A percentile compares a stretch with the other conserved stretches of the same genome.
Evolutionary conservation across 2,888 invertebrate genomes (phyloP).

Genomic region (Arctia plantaginis): DNA sequence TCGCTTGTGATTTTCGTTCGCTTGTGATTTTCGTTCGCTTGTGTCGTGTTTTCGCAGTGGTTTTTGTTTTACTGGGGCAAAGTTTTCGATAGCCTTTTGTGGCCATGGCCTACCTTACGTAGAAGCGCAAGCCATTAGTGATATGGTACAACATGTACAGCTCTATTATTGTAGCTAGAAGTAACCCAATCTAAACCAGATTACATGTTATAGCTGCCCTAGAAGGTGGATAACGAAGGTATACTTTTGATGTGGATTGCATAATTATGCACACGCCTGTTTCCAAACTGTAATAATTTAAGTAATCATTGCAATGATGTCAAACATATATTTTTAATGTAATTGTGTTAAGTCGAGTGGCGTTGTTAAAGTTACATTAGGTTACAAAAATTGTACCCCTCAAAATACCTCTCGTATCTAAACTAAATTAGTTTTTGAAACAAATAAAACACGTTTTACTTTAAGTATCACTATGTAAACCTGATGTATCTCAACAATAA

Average conservation of each 20-base stretch:
- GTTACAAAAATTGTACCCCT: not conserved
- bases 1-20: too few relatives aligned
- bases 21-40: not conserved
- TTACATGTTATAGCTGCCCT: not conserved
- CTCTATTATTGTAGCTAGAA: not conserved
- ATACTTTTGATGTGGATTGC: not conserved
- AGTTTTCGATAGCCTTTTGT: not conserved
- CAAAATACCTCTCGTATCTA: not conserved
- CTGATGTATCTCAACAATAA: slow-evolving; percentile 14
- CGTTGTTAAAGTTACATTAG: not conserved
- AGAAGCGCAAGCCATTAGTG: not conserved
- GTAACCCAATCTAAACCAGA: not conserved
- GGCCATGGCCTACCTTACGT: not conserved
- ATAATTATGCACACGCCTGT: not conserved
- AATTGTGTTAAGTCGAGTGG: too few relatives aligned
- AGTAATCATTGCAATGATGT: not conserved
- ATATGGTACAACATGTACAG: not conserved
- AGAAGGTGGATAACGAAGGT: not conserved
- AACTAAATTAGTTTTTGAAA: not conserved
- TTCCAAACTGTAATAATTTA: too few relatives aligned
- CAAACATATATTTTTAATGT: not conserved
- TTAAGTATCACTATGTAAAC: slow-evolving; percentile 2
- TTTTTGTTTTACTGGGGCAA: not conserved
- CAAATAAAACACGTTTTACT: not conserved
- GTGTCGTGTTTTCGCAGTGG: not conserved